Percentiles rank a stretch among this genome's conserved stretches.
Conservation (phyloP, 2,888 invertebrate genomes). For the Diplazon laetatorius region DNA sequence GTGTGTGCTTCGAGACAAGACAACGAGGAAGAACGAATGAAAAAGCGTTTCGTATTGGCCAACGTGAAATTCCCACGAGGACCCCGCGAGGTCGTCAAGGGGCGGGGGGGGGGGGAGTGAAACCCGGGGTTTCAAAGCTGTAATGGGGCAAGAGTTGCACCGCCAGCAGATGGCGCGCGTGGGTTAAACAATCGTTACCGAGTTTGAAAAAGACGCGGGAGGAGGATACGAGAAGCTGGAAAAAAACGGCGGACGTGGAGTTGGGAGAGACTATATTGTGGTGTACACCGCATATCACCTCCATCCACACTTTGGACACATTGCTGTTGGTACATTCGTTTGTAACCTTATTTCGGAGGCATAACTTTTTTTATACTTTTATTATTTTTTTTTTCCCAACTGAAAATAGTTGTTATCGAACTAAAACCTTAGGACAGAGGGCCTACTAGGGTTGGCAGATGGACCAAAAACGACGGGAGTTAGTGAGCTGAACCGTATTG, state of each 20-base stretch:
- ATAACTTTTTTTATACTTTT: no score
- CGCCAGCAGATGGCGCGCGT: constrained; percentile 74
- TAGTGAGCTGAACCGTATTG: no score
- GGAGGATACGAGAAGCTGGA: constrained; percentile 28
- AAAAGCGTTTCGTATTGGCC: constrained; percentile 36
- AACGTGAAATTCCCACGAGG: constrained; percentile 49
- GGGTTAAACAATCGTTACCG: constrained; percentile 80
- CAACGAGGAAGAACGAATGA: background rate
- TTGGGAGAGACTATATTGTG: background rate
- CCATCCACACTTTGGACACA: no score
- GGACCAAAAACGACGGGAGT: no score
- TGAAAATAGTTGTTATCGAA: no score
- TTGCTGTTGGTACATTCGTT: no score
- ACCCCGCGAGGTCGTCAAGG: no score
- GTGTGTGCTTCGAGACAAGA: background rate
- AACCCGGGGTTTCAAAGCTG: no score
- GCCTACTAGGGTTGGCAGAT: no score
- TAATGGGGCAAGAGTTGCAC: constrained; percentile 25
- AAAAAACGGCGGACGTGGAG: constrained; percentile 12
- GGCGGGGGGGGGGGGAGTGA: constrained; percentile 34
- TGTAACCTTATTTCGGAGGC: no score
- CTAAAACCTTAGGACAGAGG: no score
- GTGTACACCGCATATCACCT: background rate
- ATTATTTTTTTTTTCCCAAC: no score
- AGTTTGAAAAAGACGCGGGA: constrained; percentile 74